A percentile compares a stretch with the other conserved stretches of the same genome.
Evolutionary conservation across 2,797 vertebrate genomes (phyloP).

Genomic region (Anguilla pacifica): DNA sequence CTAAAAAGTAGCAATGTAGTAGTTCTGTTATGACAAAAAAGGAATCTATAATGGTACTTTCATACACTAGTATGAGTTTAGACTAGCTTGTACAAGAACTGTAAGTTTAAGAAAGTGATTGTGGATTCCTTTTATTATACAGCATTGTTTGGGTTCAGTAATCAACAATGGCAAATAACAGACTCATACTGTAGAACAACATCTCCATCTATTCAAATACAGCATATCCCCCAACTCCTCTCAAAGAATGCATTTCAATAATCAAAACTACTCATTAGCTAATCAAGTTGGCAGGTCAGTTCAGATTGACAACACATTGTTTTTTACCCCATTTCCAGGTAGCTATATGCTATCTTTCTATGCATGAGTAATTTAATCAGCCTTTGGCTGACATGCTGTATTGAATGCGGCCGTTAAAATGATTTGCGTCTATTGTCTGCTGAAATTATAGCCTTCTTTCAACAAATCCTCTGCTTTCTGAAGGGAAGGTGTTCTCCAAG

Average conservation of each 20-base stretch:
- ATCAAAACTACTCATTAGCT: neutral
- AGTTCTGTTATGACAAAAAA: no score
- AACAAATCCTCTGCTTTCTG: no score
- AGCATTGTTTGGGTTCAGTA: neutral
- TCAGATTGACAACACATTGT: neutral
- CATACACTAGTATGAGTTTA: neutral
- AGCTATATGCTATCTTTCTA: neutral
- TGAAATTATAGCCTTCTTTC: neutral
- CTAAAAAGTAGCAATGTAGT: no score
- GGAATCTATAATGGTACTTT: no score
- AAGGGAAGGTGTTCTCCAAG: no score
- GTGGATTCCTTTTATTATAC: neutral
- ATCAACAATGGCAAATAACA: neutral
- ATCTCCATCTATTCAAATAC: neutral
- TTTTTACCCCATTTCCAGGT: neutral
- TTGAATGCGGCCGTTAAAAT: slow-evolving; percentile 31
- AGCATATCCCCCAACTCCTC: slow-evolving; percentile 37
- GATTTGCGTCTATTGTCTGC: slow-evolving; percentile 44
- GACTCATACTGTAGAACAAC: neutral
- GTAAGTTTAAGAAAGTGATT: neutral
- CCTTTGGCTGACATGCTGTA: slow-evolving; percentile 29
- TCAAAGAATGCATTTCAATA: slow-evolving; percentile 23
- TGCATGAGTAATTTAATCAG: slow-evolving; percentile 22
- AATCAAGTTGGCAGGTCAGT: neutral
- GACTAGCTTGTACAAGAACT: neutral